Evolutionary conservation across 1,140 invertebrate species (phyloP).

Genomic region (Brachionus paranguensis): DNA sequence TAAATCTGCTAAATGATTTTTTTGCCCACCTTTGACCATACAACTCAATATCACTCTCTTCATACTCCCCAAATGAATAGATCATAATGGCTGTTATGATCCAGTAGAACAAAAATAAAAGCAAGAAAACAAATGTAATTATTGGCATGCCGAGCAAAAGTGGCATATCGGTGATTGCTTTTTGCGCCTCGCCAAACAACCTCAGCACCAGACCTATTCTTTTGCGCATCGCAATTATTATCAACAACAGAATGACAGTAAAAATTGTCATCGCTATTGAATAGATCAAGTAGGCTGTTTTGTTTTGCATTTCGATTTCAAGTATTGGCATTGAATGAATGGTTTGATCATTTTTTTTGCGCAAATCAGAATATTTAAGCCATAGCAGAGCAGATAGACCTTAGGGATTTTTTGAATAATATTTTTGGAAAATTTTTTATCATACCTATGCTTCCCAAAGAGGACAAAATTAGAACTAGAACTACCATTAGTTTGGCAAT

Average conservation of each 20-base stretch:
- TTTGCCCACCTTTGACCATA: not conserved
- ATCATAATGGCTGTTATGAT: slow-evolving; percentile 65
- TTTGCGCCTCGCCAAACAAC: slow-evolving; percentile 75
- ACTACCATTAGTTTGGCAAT: slow-evolving; percentile 74
- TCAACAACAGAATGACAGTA: slow-evolving; percentile 70
- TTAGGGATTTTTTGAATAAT: slow-evolving; percentile 44
- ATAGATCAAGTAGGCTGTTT: slow-evolving; percentile 73
- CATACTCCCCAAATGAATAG: slow-evolving; percentile 36
- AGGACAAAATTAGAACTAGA: slow-evolving; percentile 74
- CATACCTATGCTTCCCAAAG: slow-evolving; percentile 65
- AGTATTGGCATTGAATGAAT: slow-evolving; percentile 59
- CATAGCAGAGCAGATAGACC: slow-evolving; percentile 72
- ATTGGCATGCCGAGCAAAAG: slow-evolving; percentile 82
- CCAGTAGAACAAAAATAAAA: slow-evolving; percentile 70
- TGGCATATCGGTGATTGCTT: slow-evolving; percentile 75
- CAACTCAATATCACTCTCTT: not conserved
- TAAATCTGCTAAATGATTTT: not conserved
- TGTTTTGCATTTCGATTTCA: slow-evolving; percentile 73
- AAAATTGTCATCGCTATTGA: slow-evolving; percentile 79
- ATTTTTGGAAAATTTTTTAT: not conserved
- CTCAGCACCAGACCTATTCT: slow-evolving; percentile 81
- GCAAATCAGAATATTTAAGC: slow-evolving; percentile 78
- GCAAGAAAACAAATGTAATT: slow-evolving; percentile 76
- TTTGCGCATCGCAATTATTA: slow-evolving; percentile 72
- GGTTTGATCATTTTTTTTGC: slow-evolving; percentile 63